phyloP scores from a whole-genome alignment of 64 coral and sea anemone species.

The Stichodactyla helianthus region DNA sequence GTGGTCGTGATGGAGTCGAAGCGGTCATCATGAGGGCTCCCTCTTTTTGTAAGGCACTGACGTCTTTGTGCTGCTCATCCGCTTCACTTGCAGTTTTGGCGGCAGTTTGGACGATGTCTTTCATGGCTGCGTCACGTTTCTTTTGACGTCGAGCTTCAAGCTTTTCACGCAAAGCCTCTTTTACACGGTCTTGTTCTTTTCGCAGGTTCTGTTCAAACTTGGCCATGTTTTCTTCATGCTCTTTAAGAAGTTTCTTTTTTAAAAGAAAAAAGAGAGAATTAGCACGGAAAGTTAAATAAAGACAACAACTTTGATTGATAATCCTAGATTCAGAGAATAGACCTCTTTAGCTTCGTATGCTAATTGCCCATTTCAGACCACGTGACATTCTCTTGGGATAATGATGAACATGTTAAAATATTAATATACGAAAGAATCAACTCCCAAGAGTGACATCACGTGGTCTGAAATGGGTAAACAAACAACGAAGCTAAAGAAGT shows the following conservation, averaged over 20 bases:
- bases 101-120: conserved; percentile 63
- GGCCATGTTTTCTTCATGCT: conserved; percentile 94
- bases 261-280: neutral
- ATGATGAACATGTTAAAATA: too few relatives aligned
- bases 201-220: conserved; percentile 86
- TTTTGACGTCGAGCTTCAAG: conserved; percentile 89
- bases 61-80: conserved; percentile 46
- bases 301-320: neutral
- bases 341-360: too few relatives aligned
- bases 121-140: conserved; percentile 69
- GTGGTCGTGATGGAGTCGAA: conserved; percentile 44
- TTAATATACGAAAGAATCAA: too few relatives aligned
- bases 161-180: conserved; percentile 78
- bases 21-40: conserved; percentile 41
- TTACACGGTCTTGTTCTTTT: conserved; percentile 88
- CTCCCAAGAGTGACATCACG: too few relatives aligned
- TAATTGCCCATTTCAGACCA: too few relatives aligned
- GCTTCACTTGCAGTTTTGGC: conserved; percentile 44
- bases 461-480: too few relatives aligned
- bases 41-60: conserved; percentile 62
- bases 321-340: too few relatives aligned
- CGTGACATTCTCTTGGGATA: too few relatives aligned
- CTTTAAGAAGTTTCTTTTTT: conserved; percentile 79
- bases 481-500: too few relatives aligned
- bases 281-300: neutral